Percentiles rank a stretch among this genome's conserved stretches.
Conservation (phyloP, 2,113 vertebrate species). For the Clinocottus analis region DNA sequence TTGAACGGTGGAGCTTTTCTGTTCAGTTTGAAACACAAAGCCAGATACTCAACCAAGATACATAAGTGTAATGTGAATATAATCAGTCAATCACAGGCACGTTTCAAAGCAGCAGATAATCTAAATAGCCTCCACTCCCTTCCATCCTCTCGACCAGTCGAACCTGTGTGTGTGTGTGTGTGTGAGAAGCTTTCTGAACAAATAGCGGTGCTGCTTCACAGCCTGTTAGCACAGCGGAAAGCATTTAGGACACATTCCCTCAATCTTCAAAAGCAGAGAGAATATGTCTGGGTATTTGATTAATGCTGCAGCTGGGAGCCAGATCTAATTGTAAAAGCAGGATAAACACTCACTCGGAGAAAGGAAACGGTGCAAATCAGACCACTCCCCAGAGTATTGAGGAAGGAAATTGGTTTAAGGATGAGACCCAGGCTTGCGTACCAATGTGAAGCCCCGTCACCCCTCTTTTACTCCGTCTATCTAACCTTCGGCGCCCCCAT, state of each 20-base stretch:
- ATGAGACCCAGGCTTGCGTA: slow-evolving; percentile 70
- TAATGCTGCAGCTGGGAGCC: slow-evolving; percentile 73
- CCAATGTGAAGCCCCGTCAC: slow-evolving; percentile 59
- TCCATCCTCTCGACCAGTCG: slow-evolving; percentile 47
- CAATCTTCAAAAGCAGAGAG: slow-evolving; percentile 61
- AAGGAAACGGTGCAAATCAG: slow-evolving; percentile 76
- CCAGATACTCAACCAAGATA: slow-evolving; percentile 34
- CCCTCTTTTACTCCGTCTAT: slow-evolving; percentile 36
- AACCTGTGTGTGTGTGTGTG: slow-evolving; percentile 41
- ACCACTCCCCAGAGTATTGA: slow-evolving; percentile 70
- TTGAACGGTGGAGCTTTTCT: background rate
- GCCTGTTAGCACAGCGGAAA: slow-evolving; percentile 44
- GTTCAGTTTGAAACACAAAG: background rate
- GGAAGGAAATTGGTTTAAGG: slow-evolving; percentile 80
- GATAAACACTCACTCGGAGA: slow-evolving; percentile 77
- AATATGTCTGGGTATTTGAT: slow-evolving; percentile 73
- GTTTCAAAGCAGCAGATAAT: slow-evolving; percentile 19
- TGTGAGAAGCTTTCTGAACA: slow-evolving; percentile 42
- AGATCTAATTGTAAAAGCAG: slow-evolving; percentile 82
- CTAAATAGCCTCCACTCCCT: slow-evolving; percentile 32
- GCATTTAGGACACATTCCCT: slow-evolving; percentile 58
- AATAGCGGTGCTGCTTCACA: slow-evolving; percentile 45
- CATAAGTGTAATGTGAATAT: slow-evolving; percentile 26
- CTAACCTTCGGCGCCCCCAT: slow-evolving; percentile 31
- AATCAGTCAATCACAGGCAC: slow-evolving; percentile 31